Percentiles rank a stretch among this genome's conserved stretches.
Conservation (phyloP, 2,797 vertebrate species). For the Halcyon badia region DNA sequence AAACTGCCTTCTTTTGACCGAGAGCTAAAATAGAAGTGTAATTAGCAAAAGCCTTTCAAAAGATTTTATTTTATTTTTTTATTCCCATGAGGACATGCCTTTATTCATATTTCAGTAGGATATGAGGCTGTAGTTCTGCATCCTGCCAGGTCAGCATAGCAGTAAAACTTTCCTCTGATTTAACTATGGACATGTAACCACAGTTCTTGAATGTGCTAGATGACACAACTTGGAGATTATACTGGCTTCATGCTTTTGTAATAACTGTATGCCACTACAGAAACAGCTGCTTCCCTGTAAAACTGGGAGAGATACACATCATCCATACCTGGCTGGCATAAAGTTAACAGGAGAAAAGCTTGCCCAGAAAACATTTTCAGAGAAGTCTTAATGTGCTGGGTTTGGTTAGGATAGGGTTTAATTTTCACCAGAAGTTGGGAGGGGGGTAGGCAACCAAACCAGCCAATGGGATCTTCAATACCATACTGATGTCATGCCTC, state of each 20-base stretch:
- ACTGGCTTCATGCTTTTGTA: background rate
- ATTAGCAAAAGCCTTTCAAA: background rate
- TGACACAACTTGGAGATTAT: background rate
- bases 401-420: no score
- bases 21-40: background rate
- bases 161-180: background rate
- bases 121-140: background rate
- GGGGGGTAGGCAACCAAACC: no score
- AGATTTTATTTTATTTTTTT: background rate
- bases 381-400: background rate
- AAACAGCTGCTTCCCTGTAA: background rate
- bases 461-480: no score
- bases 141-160: background rate
- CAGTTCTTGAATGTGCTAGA: background rate
- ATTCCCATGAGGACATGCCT: background rate
- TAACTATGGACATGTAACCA: background rate
- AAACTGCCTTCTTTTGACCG: background rate
- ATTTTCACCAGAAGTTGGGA: no score
- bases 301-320: background rate
- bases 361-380: background rate
- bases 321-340: background rate
- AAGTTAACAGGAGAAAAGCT: background rate
- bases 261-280: background rate
- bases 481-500: no score
- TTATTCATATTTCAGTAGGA: background rate